Conservation (phyloP, 2,888 invertebrate species). For the Morpho achilles region DNA sequence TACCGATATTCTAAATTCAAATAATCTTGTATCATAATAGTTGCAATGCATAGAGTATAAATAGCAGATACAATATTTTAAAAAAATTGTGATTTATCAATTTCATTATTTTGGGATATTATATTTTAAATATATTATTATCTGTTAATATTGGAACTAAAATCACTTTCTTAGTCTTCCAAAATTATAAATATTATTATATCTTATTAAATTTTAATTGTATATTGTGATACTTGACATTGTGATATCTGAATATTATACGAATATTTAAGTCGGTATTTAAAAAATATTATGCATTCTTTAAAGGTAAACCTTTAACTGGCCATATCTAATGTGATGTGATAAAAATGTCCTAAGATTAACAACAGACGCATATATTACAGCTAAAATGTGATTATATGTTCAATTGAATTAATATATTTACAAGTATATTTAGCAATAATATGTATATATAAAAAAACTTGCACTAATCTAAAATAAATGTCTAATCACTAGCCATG, state of each 20-base stretch:
- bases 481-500: conserved; percentile 77
- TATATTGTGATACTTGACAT: no score
- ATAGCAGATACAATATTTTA: no score
- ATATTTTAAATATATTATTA: background rate
- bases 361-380: conserved; percentile 19
- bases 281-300: conserved; percentile 2
- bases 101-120: background rate
- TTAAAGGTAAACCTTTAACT: conserved; percentile 2
- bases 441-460: conserved; percentile 44
- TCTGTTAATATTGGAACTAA: no score
- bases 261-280: background rate
- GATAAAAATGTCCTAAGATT: conserved; percentile 17
- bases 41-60: background rate
- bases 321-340: conserved; percentile 18
- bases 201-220: no score
- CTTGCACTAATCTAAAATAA: conserved; percentile 62
- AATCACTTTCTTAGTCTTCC: no score
- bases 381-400: conserved; percentile 36
- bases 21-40: background rate
- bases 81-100: background rate
- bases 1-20: background rate
- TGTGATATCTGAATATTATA: background rate
- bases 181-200: no score
- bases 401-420: conserved; percentile 45
- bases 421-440: conserved; percentile 49